phyloP scores from a whole-genome alignment of 2,888 invertebrate species.

The Megalurothrips usitatus region DNA sequence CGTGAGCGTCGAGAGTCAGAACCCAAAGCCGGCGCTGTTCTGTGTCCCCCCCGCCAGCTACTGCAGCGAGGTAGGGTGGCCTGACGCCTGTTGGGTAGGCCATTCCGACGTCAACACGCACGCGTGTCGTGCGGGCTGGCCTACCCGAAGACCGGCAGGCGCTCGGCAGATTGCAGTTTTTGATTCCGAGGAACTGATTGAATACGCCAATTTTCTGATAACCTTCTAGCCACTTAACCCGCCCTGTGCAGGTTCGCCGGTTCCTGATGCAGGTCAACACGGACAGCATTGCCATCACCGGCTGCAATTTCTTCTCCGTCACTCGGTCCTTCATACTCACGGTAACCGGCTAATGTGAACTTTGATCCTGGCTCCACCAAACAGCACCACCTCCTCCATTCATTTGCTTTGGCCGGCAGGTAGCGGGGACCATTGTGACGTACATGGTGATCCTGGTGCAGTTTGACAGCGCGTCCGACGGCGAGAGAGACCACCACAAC shows the following conservation, averaged over 20 bases:
- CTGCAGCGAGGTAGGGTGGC: conserved; percentile 54
- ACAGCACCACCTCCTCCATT: background rate
- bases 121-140: too few relatives aligned
- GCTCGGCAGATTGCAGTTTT: too few relatives aligned
- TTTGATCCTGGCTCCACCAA: background rate
- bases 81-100: too few relatives aligned
- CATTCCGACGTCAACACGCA: too few relatives aligned
- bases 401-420: background rate
- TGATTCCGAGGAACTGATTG: background rate
- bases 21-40: conserved; percentile 56
- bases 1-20: conserved; percentile 55
- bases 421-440: background rate
- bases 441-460: conserved; percentile 22
- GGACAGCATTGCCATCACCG: background rate
- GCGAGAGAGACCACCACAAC: background rate
- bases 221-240: background rate
- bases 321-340: background rate
- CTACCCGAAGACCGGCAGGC: too few relatives aligned
- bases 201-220: background rate
- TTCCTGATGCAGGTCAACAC: conserved; percentile 19
- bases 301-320: background rate
- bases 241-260: background rate
- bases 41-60: conserved; percentile 60
- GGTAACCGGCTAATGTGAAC: background rate
- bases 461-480: background rate